Conservation (phyloP, 1,140 invertebrate species). For the Ceratoteleas bidentatus region DNA sequence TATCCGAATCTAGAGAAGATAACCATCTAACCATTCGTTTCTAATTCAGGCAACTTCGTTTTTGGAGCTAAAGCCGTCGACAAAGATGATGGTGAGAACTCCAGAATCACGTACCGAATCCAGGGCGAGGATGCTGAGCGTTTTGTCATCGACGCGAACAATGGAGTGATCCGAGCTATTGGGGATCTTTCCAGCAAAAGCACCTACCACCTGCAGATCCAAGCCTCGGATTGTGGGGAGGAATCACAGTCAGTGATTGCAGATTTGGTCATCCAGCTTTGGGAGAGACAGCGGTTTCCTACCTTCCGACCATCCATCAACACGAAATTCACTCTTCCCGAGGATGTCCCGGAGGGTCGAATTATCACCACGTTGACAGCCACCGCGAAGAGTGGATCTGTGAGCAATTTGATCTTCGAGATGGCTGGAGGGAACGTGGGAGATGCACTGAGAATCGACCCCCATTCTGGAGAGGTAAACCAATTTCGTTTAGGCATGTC, state of each 20-base stretch:
- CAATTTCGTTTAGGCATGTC: background rate
- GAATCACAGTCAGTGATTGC: conserved; percentile 84
- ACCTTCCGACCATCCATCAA: conserved; percentile 85
- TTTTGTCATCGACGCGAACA: conserved; percentile 89
- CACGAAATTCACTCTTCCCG: conserved; percentile 88
- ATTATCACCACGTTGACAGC: conserved; percentile 87
- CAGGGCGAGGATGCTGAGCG: conserved; percentile 88
- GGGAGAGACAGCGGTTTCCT: conserved; percentile 88
- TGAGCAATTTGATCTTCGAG: conserved; percentile 87
- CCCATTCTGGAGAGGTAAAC: conserved; percentile 88
- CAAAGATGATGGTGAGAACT: conserved; percentile 89
- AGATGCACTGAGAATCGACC: conserved; percentile 90
- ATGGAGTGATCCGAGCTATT: conserved; percentile 90
- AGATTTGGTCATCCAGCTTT: conserved; percentile 86
- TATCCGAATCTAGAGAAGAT: too few species aligned
- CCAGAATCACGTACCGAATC: conserved; percentile 89
- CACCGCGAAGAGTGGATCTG: conserved; percentile 87
- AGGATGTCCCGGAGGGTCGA: conserved; percentile 88
- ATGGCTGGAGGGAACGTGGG: conserved; percentile 96
- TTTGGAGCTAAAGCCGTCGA: conserved; percentile 93
- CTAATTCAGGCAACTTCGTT: conserved; percentile 86
- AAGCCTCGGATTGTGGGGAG: conserved; percentile 87
- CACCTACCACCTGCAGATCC: conserved; percentile 88
- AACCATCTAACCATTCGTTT: too few species aligned
- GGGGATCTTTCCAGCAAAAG: conserved; percentile 82